A percentile compares a stretch with the other conserved stretches of the same genome.
These are phyloP conservation scores for Entelurus aequoreus DNA, from an alignment of 2,113 vertebrate genomes.

Conservation along the genomic window DNA sequence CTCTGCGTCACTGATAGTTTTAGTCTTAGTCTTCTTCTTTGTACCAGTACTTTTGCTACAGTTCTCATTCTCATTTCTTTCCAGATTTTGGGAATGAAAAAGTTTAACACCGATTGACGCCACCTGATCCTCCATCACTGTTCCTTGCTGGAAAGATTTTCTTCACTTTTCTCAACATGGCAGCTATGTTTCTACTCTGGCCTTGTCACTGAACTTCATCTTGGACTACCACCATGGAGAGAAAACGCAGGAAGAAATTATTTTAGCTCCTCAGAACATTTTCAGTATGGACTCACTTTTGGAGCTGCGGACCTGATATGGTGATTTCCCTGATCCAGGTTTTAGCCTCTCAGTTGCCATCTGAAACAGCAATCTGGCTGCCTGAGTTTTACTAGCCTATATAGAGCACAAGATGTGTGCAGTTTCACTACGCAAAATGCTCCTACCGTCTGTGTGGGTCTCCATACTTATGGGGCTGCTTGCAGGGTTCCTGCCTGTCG, in stretches of 20 bases:
- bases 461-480: conserved; percentile 77
- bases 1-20: not conserved
- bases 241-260: conserved; percentile 98
- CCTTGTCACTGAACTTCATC: conserved; percentile 57
- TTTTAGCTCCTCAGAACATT: conserved; percentile 57
- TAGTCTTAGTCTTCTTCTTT: not conserved
- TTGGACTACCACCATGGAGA: conserved; percentile 83
- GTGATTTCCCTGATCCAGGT: conserved; percentile 21
- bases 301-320: conserved; percentile 66
- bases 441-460: conserved; percentile 66
- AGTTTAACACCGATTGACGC: not conserved
- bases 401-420: conserved; percentile 2
- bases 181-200: conserved; percentile 33
- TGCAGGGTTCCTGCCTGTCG: conserved; percentile 74
- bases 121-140: not conserved
- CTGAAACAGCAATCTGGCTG: conserved; percentile 14
- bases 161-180: conserved; percentile 50
- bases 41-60: not conserved
- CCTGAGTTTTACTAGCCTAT: conserved; percentile 36
- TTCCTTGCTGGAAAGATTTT: conserved; percentile 3
- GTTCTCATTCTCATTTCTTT: not conserved
- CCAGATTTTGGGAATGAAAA: conserved; percentile 3
- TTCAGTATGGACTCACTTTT: conserved; percentile 66
- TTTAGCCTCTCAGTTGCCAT: conserved; percentile 24
- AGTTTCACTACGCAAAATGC: conserved; percentile 35